Evolutionary conservation across 2,113 vertebrate species (phyloP), one percentile per base, ranked within the genome.

Genomic region (Balaeniceps rex): DNA sequence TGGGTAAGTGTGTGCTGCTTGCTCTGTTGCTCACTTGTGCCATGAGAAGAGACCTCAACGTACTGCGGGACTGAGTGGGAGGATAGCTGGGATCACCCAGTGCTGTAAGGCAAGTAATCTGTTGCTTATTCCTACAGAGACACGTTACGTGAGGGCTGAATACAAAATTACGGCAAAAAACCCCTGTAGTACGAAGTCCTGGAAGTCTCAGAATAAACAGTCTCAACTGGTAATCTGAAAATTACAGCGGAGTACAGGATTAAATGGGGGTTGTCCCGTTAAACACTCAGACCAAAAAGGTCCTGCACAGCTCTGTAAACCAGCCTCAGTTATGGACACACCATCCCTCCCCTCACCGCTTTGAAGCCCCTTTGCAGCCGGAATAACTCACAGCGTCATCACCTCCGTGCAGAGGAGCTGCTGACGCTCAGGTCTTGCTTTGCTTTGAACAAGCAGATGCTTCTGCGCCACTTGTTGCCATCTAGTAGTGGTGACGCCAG

Each of bases 1-100:
- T 55, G 40, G 71, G 1, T 7, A 42, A 51, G 13, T 11, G n/a
- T 70, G 76, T 74, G 17, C 18, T 91, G 3, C 28, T 36, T 42
- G 40, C 18, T 61, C 40, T 90, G 28, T 49, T 70, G 19, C 79
- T 54, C 36, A 6, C 10, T 66, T 19, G 9, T 19, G n/a, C 19
- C 14, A 4, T 31, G 23, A 19, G 31, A 42, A 33, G 14, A 46
- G 24, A 44, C 22, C 28, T 76, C 31, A 33, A 1, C 0, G 1
- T 21, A 12, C 60, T 44, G 40, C 21, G 38, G 69, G 69, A 46
- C 17, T 11, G 47, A 36, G 57, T 15, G 16, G n/a, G 21, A 64
- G 12, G 12, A 40, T 4, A 54, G 16, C 36, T 58, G 75, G 57
- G 26, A 9, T 11, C 55, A 38, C 42, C 74, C 69, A 12, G 8